These are phyloP conservation scores for Asarcornis scutulata DNA, from an alignment of 2,113 vertebrate genomes.

Conservation along the genomic window DNA sequence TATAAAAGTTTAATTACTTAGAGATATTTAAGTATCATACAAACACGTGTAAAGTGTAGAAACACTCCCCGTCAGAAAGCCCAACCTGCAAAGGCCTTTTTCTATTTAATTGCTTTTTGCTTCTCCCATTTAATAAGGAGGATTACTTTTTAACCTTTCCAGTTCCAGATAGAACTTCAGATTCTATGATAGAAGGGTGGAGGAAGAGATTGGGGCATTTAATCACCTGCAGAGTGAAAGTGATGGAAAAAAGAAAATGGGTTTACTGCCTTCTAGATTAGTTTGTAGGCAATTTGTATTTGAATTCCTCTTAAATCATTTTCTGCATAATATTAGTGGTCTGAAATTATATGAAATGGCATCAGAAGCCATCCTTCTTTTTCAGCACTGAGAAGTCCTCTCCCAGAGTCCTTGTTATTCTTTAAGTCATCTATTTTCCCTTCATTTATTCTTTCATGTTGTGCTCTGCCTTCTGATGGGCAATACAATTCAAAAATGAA, in stretches of 20 bases:
- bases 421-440: constrained; percentile 6
- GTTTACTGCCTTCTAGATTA: constrained; percentile 33
- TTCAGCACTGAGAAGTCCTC: background rate
- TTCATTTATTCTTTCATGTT: constrained; percentile 19
- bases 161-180: constrained; percentile 28
- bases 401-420: background rate
- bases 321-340: constrained; percentile 4
- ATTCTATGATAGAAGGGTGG: background rate
- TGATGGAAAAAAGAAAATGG: constrained; percentile 10
- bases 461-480: background rate
- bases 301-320: constrained; percentile 38
- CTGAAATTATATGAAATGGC: background rate
- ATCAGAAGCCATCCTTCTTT: background rate
- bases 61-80: background rate
- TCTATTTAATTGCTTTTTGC: constrained; percentile 15
- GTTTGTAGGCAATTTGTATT: constrained; percentile 38
- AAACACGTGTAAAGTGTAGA: constrained; percentile 36
- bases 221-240: constrained; percentile 13
- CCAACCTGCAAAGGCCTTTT: background rate
- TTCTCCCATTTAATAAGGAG: constrained; percentile 14
- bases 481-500: background rate
- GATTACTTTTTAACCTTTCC: constrained; percentile 36
- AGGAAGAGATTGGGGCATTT: constrained; percentile 14
- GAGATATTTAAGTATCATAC: constrained; percentile 59
- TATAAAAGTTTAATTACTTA: constrained; percentile 70